These are phyloP conservation scores for Delichon dasypus DNA, from an alignment of 2,797 vertebrate species.

Conservation along the genomic window DNA sequence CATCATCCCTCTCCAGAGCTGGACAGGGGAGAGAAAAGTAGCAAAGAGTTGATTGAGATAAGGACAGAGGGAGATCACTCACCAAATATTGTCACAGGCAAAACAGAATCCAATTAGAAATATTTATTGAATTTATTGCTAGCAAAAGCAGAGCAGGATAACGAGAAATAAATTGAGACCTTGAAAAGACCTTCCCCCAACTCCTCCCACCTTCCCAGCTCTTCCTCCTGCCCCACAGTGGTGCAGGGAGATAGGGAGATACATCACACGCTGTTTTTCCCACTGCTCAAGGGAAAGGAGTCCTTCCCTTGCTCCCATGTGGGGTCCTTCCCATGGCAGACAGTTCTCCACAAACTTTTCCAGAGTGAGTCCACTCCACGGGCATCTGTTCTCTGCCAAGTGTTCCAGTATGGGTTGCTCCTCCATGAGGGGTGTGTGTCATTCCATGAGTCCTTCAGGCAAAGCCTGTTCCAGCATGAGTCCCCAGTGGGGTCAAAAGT, in stretches of 20 bases:
- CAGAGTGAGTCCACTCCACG: fast-evolving
- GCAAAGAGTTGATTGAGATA: neutral
- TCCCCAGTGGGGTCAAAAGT: neutral
- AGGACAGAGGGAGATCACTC: neutral
- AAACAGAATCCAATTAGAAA: neutral
- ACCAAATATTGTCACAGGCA: neutral
- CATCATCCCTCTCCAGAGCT: neutral
- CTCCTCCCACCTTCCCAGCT: neutral
- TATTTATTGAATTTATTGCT: neutral
- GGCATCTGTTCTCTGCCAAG: neutral
- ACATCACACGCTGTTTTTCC: too few species aligned
- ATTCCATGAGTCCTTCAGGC: neutral
- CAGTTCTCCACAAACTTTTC: neutral
- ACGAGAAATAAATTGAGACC: neutral
- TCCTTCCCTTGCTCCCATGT: neutral
- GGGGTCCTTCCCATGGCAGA: neutral
- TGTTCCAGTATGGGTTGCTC: neutral
- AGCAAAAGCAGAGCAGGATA: neutral
- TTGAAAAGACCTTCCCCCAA: neutral
- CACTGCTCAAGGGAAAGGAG: neutral
- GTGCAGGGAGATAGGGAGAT: too few species aligned
- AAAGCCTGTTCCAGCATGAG: neutral
- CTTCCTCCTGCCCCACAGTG: neutral
- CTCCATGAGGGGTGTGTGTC: neutral
- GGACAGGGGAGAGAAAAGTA: neutral